phyloP scores from a whole-genome alignment of 53 echinoderm and acorn worm genomes.

The Astropecten irregularis region DNA sequence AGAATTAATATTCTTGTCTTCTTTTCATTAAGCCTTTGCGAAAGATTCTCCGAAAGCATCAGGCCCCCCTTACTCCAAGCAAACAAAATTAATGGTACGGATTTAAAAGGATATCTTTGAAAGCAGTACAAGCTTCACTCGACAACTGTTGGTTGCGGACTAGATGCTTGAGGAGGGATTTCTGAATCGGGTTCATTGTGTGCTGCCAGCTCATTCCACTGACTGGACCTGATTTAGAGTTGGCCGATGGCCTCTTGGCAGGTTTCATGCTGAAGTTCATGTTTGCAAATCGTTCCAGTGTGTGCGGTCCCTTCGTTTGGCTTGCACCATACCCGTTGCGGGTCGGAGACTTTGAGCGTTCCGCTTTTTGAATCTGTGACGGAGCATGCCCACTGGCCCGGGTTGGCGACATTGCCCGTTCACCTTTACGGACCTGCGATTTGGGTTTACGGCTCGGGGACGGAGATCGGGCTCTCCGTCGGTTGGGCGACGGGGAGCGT shows the following conservation, averaged over 20 bases:
- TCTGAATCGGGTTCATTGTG: constrained; percentile 83
- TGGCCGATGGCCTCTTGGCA: constrained; percentile 22
- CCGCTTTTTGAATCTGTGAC: background rate
- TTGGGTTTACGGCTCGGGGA: background rate
- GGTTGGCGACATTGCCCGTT: background rate
- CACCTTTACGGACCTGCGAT: background rate
- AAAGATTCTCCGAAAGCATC: too few species aligned
- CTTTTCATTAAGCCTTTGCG: too few species aligned
- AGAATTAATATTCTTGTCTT: too few species aligned
- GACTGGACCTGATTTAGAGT: background rate
- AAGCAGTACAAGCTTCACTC: constrained; percentile 64
- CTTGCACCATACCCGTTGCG: constrained; percentile 60
- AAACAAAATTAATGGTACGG: too few species aligned
- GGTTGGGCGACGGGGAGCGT: constrained; percentile 3
- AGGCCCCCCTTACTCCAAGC: too few species aligned
- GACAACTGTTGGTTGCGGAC: constrained; percentile 70
- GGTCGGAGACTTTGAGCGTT: background rate
- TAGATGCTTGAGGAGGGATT: constrained; percentile 80
- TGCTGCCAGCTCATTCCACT: constrained; percentile 77
- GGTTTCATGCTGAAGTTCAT: constrained; percentile 82
- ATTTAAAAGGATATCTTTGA: constrained; percentile 98
- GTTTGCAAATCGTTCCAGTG: constrained; percentile 79
- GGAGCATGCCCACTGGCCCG: background rate
- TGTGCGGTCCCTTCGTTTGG: constrained; percentile 65
- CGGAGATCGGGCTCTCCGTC: background rate